Percentiles rank a stretch among this genome's conserved stretches.
Evolutionary conservation across 2,113 vertebrate genomes (phyloP).

Genomic region (Pimephales promelas): DNA sequence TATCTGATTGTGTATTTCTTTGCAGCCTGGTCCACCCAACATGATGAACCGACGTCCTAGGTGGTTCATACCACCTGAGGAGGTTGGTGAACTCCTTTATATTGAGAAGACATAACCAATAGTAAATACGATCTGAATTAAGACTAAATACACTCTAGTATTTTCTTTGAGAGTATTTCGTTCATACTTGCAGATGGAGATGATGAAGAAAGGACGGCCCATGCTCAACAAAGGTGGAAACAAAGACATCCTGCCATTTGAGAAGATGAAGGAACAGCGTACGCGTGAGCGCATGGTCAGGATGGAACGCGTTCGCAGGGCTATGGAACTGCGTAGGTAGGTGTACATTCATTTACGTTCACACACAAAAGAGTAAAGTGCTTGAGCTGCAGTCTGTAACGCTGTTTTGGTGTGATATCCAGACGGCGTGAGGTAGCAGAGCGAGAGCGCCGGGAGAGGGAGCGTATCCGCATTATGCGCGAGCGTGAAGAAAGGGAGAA

Average conservation of each 20-base stretch:
- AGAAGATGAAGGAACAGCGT: slow-evolving; percentile 96
- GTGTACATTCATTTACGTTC: background rate
- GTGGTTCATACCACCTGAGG: slow-evolving; percentile 76
- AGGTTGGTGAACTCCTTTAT: slow-evolving; percentile 63
- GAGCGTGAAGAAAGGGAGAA: slow-evolving; percentile 93
- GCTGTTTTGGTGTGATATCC: background rate
- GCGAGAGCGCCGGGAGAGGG: slow-evolving; percentile 84
- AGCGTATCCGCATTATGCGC: slow-evolving; percentile 85
- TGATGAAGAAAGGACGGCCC: slow-evolving; percentile 82
- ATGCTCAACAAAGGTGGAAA: slow-evolving; percentile 81
- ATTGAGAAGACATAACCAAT: background rate
- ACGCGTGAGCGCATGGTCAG: slow-evolving; percentile 88
- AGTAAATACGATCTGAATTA: background rate
- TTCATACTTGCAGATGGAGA: slow-evolving; percentile 64
- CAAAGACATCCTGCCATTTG: slow-evolving; percentile 91
- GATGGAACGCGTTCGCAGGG: slow-evolving; percentile 86
- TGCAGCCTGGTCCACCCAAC: slow-evolving; percentile 65
- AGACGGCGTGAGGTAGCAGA: slow-evolving; percentile 92
- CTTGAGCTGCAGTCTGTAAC: background rate
- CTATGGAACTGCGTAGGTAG: slow-evolving; percentile 89
- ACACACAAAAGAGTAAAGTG: background rate
- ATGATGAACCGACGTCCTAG: slow-evolving; percentile 73
- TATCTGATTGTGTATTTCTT: slow-evolving; percentile 1
- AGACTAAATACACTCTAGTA: background rate
- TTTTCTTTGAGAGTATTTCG: background rate